phyloP scores from a whole-genome alignment of 2,888 invertebrate genomes.

The Andrena minutula region DNA sequence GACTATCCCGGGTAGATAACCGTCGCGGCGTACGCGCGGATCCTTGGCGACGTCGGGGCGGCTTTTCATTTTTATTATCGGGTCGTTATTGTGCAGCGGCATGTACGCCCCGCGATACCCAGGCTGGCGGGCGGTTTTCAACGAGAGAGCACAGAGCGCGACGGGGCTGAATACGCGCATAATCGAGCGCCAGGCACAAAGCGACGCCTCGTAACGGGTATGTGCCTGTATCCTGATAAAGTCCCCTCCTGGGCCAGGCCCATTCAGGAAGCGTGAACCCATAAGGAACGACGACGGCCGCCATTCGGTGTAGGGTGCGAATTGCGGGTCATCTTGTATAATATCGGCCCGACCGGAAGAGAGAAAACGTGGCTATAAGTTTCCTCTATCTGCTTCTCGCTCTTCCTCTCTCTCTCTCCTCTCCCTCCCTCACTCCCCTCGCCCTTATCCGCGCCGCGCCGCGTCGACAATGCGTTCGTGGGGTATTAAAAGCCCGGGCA shows the following conservation, averaged over 20 bases:
- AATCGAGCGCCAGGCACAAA: slow-evolving; percentile 69
- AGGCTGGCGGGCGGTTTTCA: slow-evolving; percentile 41
- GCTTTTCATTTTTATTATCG: slow-evolving; percentile 65
- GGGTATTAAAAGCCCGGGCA: slow-evolving; percentile 30
- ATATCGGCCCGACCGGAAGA: slow-evolving; percentile 30
- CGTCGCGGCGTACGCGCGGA: background rate
- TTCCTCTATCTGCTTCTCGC: slow-evolving; percentile 10
- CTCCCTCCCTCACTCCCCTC: background rate
- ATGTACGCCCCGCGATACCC: slow-evolving; percentile 46
- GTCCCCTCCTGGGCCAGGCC: slow-evolving; percentile 52
- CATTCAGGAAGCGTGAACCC: slow-evolving; percentile 74
- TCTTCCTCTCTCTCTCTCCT: background rate
- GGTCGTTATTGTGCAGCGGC: slow-evolving; percentile 49
- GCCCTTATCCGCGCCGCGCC: slow-evolving; percentile 20
- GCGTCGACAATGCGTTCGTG: slow-evolving; percentile 28
- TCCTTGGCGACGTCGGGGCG: slow-evolving; percentile 2
- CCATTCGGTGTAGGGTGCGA: slow-evolving; percentile 57
- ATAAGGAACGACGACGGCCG: slow-evolving; percentile 68
- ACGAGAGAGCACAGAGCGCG: slow-evolving; percentile 25
- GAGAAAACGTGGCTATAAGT: slow-evolving; percentile 7
- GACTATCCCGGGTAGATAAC: slow-evolving; percentile 15
- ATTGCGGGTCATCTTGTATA: slow-evolving; percentile 58
- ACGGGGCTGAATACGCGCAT: slow-evolving; percentile 55
- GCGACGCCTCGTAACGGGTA: slow-evolving; percentile 58
- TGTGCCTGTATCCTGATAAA: slow-evolving; percentile 65